Conservation (phyloP, 2,888 invertebrate species). For the Blera fallax region DNA sequence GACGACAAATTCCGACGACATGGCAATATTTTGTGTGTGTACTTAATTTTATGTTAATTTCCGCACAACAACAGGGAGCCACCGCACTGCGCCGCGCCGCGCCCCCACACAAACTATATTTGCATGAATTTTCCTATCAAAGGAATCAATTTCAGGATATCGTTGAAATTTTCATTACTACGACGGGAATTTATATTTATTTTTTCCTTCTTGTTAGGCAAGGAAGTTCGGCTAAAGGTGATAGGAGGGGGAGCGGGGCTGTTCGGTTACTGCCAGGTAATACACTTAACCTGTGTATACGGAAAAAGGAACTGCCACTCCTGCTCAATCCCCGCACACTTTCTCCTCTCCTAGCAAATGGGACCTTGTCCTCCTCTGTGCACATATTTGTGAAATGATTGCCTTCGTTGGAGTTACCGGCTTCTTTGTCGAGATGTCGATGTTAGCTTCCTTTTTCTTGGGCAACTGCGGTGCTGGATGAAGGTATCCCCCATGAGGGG, state of each 20-base stretch:
- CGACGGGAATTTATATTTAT: constrained; percentile 51
- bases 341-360: constrained; percentile 26
- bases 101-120: constrained; percentile 53
- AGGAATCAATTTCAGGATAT: constrained; percentile 72
- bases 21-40: constrained; percentile 46
- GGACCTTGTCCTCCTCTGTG: constrained; percentile 61
- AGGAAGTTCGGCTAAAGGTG: background rate
- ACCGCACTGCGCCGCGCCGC: background rate
- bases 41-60: constrained; percentile 69
- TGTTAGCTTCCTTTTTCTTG: constrained; percentile 36
- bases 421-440: constrained; percentile 35
- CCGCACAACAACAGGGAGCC: constrained; percentile 7
- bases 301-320: background rate
- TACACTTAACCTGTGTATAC: constrained; percentile 58
- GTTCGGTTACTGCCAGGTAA: constrained; percentile 47
- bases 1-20: constrained; percentile 48
- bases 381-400: constrained; percentile 68
- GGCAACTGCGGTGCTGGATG: background rate
- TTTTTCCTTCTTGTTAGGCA: constrained; percentile 30
- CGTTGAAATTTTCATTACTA: constrained; percentile 65
- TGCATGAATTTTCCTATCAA: constrained; percentile 67
- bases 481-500: constrained; percentile 31
- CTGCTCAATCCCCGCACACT: background rate
- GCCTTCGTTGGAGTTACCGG: constrained; percentile 57
- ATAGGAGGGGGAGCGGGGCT: background rate